These are phyloP conservation scores for Ctenochaetus hawaiiensis DNA, from an alignment of 2,797 vertebrate genomes.

Conservation along the genomic window DNA sequence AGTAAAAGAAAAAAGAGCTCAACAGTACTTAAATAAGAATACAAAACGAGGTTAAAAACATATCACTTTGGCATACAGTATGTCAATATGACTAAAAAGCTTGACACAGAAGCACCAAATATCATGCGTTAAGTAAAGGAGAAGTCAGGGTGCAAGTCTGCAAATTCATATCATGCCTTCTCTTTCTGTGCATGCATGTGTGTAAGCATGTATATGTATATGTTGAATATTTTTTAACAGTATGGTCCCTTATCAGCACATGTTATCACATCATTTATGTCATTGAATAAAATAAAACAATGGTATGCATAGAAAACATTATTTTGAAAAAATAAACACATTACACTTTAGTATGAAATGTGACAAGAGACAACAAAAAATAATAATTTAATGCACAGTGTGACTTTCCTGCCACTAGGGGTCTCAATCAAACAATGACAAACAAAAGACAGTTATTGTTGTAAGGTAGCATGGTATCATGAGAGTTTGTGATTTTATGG, in stretches of 20 bases:
- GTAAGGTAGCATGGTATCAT: no score
- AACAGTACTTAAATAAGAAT: conserved; percentile 20
- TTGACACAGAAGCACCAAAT: conserved; percentile 33
- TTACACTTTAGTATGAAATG: conserved; percentile 7
- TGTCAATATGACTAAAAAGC: conserved; percentile 37
- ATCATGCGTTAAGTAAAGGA: conserved; percentile 47
- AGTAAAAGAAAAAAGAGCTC: conserved; percentile 28
- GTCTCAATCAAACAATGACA: no score
- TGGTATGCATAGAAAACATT: conserved; percentile 32
- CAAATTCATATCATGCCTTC: conserved; percentile 44
- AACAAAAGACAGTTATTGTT: no score
- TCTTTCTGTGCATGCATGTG: conserved; percentile 30
- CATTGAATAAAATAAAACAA: conserved; percentile 52
- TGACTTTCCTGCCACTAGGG: no score
- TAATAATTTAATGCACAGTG: conserved; percentile 5
- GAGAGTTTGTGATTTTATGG: no score
- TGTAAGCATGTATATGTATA: conserved; percentile 45
- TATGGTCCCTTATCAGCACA: conserved; percentile 74
- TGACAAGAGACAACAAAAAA: conserved; percentile 27
- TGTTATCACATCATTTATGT: conserved; percentile 27
- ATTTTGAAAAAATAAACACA: background rate
- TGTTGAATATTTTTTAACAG: conserved; percentile 20
- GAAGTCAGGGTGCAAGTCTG: conserved; percentile 55
- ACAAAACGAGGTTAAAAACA: conserved; percentile 32
- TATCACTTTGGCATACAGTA: conserved; percentile 41